These are phyloP conservation scores for Phyllostomus discolor DNA, from an alignment of 2,113 vertebrate species.

Conservation along the genomic window DNA sequence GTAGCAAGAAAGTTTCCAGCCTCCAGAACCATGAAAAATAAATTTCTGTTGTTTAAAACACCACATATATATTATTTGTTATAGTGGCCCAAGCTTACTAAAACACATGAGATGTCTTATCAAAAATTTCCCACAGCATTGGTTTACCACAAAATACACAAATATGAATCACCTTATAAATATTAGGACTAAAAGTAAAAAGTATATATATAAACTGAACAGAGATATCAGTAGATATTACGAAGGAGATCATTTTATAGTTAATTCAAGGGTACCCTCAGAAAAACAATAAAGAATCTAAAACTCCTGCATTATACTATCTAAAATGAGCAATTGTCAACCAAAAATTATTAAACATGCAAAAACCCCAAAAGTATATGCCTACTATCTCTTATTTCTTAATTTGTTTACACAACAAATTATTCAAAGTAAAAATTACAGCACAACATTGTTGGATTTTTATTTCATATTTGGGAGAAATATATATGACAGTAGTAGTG, in stretches of 20 bases:
- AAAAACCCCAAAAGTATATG: background rate
- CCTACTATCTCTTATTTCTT: background rate
- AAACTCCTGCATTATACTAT: background rate
- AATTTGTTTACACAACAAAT: background rate
- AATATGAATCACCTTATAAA: accelerated
- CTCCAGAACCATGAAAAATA: background rate
- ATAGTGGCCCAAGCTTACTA: background rate
- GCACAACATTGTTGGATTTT: background rate
- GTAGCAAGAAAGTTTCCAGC: background rate
- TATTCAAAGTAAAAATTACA: background rate
- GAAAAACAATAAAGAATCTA: background rate
- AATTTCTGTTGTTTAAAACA: background rate
- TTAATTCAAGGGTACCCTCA: background rate
- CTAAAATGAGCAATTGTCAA: background rate
- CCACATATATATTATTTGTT: background rate
- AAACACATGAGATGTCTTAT: background rate
- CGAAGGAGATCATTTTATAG: background rate
- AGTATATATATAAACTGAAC: background rate
- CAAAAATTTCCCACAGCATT: background rate
- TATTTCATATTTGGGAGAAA: background rate
- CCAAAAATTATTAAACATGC: background rate
- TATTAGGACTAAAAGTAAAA: background rate
- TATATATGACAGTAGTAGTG: background rate
- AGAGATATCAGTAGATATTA: background rate
- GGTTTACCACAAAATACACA: background rate